A percentile compares a stretch with the other conserved stretches of the same genome.
Conservation (phyloP, 2,888 invertebrate species). For the Calliopum simillimum region DNA sequence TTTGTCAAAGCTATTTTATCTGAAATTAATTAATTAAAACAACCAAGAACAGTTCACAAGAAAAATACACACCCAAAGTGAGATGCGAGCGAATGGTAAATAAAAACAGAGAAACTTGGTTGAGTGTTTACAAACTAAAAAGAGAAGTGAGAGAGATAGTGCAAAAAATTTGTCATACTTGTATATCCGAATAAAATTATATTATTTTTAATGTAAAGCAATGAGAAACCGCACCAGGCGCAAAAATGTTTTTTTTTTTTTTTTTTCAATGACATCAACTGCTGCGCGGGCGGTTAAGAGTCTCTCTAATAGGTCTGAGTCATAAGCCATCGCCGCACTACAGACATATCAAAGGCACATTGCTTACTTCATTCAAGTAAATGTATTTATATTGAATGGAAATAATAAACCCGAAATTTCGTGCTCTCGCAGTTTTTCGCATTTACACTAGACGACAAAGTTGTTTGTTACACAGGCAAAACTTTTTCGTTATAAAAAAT, state of each 20-base stretch:
- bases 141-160: not conserved
- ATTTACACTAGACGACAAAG: too few relatives aligned
- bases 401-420: too few relatives aligned
- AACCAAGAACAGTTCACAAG: conserved; percentile 8
- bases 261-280: not conserved
- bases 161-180: not conserved
- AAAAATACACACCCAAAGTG: conserved; percentile 26
- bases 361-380: too few relatives aligned
- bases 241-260: conserved; percentile 7
- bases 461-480: too few relatives aligned
- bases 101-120: not conserved
- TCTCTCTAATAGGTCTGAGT: conserved; percentile 9
- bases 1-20: too few relatives aligned
- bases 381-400: too few relatives aligned
- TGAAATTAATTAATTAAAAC: too few relatives aligned
- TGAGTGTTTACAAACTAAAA: too few relatives aligned
- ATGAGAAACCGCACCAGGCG: not conserved
- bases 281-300: conserved; percentile 21
- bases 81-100: not conserved
- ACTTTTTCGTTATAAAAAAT: too few relatives aligned
- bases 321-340: not conserved
- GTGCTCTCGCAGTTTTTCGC: too few relatives aligned
- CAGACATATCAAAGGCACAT: too few relatives aligned
- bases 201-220: conserved; percentile 2
- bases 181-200: not conserved